Evolutionary conservation across 2,888 invertebrate species (phyloP).

Genomic region (Myopa testacea): DNA sequence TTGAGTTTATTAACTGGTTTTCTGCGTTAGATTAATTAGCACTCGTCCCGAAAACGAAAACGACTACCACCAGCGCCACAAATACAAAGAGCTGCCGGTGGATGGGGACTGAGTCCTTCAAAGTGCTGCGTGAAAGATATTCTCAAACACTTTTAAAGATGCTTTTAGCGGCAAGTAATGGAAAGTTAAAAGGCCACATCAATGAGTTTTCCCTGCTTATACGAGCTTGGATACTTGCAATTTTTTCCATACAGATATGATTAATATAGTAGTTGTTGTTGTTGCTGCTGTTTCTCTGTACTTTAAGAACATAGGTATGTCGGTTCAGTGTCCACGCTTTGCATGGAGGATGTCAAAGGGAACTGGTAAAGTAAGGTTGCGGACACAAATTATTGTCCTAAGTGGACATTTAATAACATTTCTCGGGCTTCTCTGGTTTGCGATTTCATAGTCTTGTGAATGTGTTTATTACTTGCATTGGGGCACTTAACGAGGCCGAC

Average conservation of each 20-base stretch:
- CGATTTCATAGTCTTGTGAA: conserved; percentile 5
- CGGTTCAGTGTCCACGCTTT: neutral
- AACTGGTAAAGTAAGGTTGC: neutral
- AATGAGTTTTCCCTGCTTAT: conserved; percentile 57
- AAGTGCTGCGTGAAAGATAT: conserved; percentile 2
- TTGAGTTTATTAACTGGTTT: too few species aligned
- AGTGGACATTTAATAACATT: conserved; percentile 59
- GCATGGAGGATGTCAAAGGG: neutral
- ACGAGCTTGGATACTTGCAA: neutral
- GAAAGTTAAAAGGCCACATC: conserved; percentile 70
- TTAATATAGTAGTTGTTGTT: neutral
- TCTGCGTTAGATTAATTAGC: too few species aligned
- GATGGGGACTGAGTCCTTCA: too few species aligned
- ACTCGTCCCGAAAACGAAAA: too few species aligned
- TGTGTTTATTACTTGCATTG: neutral
- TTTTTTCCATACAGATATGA: conserved; percentile 12
- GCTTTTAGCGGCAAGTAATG: conserved; percentile 70
- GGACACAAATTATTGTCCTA: conserved; percentile 61
- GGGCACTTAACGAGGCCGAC: neutral
- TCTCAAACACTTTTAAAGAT: conserved; percentile 64
- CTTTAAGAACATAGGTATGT: neutral
- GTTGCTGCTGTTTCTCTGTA: conserved; percentile 16
- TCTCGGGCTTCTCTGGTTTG: neutral
- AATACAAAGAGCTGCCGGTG: too few species aligned
- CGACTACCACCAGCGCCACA: too few species aligned